Conservation (phyloP, 1,140 invertebrate genomes). For the Ctenoplectra terminalis region DNA sequence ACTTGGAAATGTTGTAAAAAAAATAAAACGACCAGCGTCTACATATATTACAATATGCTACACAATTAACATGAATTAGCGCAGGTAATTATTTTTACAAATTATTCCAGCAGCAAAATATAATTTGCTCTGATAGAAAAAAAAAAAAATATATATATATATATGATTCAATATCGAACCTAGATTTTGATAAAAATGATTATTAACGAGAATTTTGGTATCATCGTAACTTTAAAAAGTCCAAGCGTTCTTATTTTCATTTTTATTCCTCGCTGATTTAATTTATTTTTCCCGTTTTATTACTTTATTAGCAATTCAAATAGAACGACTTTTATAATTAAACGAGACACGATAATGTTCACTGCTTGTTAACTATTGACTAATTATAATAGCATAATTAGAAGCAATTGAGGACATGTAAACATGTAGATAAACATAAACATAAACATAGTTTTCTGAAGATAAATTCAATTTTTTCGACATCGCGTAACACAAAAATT, state of each 20-base stretch:
- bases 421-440: conserved; percentile 2
- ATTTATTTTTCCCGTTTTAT: background rate
- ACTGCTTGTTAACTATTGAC: background rate
- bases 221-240: no score
- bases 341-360: no score
- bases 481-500: background rate
- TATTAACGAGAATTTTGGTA: background rate
- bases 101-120: no score
- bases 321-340: no score
- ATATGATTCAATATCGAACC: no score
- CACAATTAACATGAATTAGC: no score
- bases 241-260: no score
- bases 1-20: background rate
- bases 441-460: background rate
- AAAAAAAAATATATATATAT: no score
- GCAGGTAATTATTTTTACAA: no score
- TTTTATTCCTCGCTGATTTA: background rate
- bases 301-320: background rate
- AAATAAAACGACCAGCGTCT: background rate
- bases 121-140: no score
- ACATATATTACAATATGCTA: no score
- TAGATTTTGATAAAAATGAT: no score
- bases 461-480: background rate
- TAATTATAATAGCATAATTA: conserved; percentile 13
- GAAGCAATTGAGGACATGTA: background rate